Evolutionary conservation across 2,113 vertebrate species (phyloP).

Genomic region (Uria lomvia): DNA sequence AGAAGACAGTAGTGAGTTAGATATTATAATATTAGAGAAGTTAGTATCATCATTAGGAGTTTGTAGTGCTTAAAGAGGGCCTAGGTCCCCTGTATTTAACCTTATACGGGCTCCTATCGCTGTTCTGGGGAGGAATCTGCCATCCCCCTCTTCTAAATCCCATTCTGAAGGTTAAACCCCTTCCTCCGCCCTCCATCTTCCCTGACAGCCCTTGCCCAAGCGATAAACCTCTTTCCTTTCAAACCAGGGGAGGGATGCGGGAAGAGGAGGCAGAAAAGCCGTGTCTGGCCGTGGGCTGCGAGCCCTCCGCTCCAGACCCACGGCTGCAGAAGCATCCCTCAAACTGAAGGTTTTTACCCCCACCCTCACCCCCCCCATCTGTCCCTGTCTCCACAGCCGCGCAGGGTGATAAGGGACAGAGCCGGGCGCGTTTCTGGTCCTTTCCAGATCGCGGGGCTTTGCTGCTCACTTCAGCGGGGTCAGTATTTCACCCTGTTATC

Average conservation of each 20-base stretch:
- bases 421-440: background rate
- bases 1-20: background rate
- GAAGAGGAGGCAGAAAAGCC: background rate
- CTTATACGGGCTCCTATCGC: background rate
- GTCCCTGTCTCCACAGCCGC: background rate
- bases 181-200: background rate
- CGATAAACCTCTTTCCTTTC: background rate
- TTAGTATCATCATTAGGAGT: background rate
- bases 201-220: background rate
- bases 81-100: background rate
- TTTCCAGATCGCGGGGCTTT: background rate
- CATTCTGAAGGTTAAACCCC: background rate
- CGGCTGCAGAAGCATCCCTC: background rate
- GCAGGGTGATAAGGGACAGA: background rate
- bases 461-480: background rate
- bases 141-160: background rate
- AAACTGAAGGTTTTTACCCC: rapidly evolving
- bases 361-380: no score
- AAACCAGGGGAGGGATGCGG: background rate
- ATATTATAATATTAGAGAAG: background rate
- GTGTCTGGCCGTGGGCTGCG: background rate
- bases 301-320: background rate
- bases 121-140: background rate
- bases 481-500: background rate
- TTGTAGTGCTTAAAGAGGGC: background rate